Conservation (phyloP, 2,888 invertebrate species). For the Nemurella pictetii region DNA sequence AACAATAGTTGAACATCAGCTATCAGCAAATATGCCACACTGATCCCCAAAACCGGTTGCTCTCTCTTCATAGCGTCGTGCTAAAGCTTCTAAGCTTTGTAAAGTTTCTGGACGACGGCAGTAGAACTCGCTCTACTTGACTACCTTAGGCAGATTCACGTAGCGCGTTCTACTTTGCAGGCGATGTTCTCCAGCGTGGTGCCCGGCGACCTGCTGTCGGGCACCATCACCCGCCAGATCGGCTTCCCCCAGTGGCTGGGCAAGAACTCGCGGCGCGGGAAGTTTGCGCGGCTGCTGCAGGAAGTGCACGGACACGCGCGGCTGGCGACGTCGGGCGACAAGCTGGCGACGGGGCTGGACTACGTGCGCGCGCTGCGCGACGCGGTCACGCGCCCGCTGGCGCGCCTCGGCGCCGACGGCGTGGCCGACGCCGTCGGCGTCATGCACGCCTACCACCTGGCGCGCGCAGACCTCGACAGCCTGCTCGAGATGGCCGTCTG, state of each 20-base stretch:
- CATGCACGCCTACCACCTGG: slow-evolving; percentile 81
- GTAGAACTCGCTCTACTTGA: too few relatives aligned
- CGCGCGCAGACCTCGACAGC: slow-evolving; percentile 90
- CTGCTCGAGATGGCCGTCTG: slow-evolving; percentile 83
- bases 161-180: too few relatives aligned
- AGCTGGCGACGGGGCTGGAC: slow-evolving; percentile 82
- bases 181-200: slow-evolving; percentile 90
- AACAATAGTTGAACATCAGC: too few relatives aligned
- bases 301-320: slow-evolving; percentile 87
- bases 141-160: too few relatives aligned
- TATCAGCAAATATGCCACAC: too few relatives aligned
- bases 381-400: slow-evolving; percentile 75
- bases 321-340: slow-evolving; percentile 77
- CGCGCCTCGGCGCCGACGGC: slow-evolving; percentile 70
- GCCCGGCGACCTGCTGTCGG: slow-evolving; percentile 84
- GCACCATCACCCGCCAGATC: slow-evolving; percentile 75
- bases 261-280: slow-evolving; percentile 83
- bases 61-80: too few relatives aligned
- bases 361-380: slow-evolving; percentile 80
- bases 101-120: too few relatives aligned
- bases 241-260: slow-evolving; percentile 97
- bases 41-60: too few relatives aligned
- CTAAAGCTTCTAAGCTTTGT: too few relatives aligned
- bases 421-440: slow-evolving; percentile 70
- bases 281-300: slow-evolving; percentile 78